These are phyloP conservation scores for Drosophila ananassae DNA, from an alignment of 1,140 invertebrate genomes.

Conservation along the genomic window DNA sequence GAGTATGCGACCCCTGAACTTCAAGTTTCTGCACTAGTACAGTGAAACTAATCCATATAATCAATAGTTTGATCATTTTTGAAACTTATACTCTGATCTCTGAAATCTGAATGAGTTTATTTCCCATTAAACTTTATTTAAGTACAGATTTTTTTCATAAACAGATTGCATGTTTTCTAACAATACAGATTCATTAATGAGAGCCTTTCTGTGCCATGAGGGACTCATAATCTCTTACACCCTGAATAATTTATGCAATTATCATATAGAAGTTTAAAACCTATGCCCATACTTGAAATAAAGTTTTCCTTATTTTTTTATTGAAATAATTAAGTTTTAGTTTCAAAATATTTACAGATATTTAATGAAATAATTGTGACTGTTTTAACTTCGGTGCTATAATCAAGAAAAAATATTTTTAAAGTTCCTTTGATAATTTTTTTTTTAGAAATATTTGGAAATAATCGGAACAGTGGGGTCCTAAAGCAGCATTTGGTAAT, in stretches of 20 bases:
- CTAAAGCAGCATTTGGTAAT: not conserved
- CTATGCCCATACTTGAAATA: too few species aligned
- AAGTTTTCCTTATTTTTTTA: too few species aligned
- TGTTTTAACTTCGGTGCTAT: not conserved
- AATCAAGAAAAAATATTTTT: not conserved
- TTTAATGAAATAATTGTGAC: not conserved
- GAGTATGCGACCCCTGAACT: not conserved
- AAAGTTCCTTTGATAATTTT: not conserved
- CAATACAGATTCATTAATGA: not conserved
- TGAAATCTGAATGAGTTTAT: not conserved
- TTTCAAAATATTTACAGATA: not conserved
- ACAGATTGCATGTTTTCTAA: not conserved
- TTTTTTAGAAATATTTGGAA: not conserved
- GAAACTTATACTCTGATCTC: not conserved
- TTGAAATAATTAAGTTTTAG: too few species aligned
- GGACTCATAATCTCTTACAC: not conserved
- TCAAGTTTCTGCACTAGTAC: not conserved
- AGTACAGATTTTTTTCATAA: not conserved
- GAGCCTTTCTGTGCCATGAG: not conserved
- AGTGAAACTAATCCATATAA: not conserved
- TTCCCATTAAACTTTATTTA: not conserved
- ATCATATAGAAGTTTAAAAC: not conserved
- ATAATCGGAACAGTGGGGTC: not conserved
- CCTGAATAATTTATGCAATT: slow-evolving; percentile 1
- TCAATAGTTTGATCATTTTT: not conserved